These are phyloP conservation scores for Drosophila albomicans DNA, from an alignment of 1,140 invertebrate genomes.

Conservation along the genomic window DNA sequence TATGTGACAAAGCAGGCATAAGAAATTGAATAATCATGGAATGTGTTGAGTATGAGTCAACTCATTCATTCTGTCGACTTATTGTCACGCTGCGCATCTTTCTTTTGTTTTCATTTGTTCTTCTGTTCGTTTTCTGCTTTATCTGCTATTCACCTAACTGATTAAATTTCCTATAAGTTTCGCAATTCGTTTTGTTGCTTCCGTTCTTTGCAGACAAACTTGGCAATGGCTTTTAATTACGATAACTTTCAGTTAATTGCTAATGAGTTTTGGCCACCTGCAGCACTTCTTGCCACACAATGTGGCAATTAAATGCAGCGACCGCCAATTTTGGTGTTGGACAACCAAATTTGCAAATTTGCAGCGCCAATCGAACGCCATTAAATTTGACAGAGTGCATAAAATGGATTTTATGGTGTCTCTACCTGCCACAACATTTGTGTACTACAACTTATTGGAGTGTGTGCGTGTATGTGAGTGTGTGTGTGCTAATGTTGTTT, in stretches of 20 bases:
- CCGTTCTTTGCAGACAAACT: slow-evolving; percentile 23
- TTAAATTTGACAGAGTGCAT: slow-evolving; percentile 58
- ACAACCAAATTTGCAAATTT: slow-evolving; percentile 72
- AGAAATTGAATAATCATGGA: slow-evolving; percentile 16
- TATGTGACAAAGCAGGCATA: neutral
- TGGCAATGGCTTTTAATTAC: slow-evolving; percentile 33
- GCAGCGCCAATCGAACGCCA: slow-evolving; percentile 65
- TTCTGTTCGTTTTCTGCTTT: neutral
- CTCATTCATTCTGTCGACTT: slow-evolving; percentile 5
- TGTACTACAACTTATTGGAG: slow-evolving; percentile 10
- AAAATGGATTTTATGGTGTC: slow-evolving; percentile 59
- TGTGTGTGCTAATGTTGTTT: slow-evolving; percentile 66
- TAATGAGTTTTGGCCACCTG: slow-evolving; percentile 41
- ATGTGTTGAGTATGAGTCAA: slow-evolving; percentile 1
- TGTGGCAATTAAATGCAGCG: slow-evolving; percentile 66
- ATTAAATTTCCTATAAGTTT: slow-evolving; percentile 22
- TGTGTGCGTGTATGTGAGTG: slow-evolving; percentile 15
- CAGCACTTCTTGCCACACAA: neutral
- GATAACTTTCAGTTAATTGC: slow-evolving; percentile 36
- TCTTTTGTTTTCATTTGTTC: slow-evolving; percentile 5
- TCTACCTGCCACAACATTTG: slow-evolving; percentile 37
- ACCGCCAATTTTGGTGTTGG: slow-evolving; percentile 56
- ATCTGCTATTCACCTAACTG: slow-evolving; percentile 4
- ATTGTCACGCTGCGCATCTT: slow-evolving; percentile 4
- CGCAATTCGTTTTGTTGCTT: slow-evolving; percentile 18